A percentile compares a stretch with the other conserved stretches of the same genome.
These are phyloP conservation scores for Prionailurus viverrinus DNA, from an alignment of 2,113 vertebrate genomes.

Conservation along the genomic window DNA sequence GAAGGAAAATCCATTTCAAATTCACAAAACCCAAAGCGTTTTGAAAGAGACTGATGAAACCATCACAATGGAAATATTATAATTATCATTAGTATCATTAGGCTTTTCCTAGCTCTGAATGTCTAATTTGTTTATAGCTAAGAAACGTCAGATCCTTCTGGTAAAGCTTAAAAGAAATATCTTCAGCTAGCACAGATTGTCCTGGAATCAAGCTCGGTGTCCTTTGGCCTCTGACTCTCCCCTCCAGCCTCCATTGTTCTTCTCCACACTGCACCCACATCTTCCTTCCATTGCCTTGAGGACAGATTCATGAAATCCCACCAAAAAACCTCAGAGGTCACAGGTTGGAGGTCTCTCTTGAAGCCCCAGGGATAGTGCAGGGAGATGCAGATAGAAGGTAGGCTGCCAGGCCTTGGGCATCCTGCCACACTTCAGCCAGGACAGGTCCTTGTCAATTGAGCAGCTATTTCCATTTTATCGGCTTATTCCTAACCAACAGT, in stretches of 20 bases:
- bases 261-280: neutral
- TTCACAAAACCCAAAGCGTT: neutral
- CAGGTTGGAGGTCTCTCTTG: rapidly evolving
- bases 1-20: constrained; percentile 35
- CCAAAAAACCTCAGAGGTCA: neutral
- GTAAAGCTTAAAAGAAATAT: neutral
- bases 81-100: neutral
- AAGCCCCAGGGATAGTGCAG: neutral
- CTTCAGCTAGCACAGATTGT: neutral
- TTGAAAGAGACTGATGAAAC: neutral
- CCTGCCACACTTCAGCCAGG: neutral
- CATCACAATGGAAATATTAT: neutral
- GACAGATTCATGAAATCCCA: neutral
- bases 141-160: neutral
- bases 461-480: neutral
- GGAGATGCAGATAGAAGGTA: rapidly evolving
- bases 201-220: neutral
- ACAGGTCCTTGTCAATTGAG: neutral
- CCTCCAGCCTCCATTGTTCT: no score
- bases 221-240: neutral
- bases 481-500: neutral
- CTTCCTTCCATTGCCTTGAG: neutral
- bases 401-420: neutral
- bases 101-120: constrained; percentile 30
- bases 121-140: neutral